phyloP scores from a whole-genome alignment of 2,113 vertebrate species.

The Irena cyanogastra region DNA sequence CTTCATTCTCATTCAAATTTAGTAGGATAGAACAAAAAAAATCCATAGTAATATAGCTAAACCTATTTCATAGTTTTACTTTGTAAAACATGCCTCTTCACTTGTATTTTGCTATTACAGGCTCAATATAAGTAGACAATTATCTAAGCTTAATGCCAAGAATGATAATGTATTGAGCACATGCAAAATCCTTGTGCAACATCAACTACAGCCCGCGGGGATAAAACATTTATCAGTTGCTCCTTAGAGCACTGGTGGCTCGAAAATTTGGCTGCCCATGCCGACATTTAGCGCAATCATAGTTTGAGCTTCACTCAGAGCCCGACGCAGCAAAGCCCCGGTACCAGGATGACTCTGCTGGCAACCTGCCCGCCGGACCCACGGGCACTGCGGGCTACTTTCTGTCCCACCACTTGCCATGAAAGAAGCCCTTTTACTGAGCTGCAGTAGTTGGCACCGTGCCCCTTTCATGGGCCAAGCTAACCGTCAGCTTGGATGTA shows the following conservation, averaged over 20 bases:
- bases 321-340: constrained; percentile 61
- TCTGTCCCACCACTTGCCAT: constrained; percentile 82
- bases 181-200: constrained; percentile 69
- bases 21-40: constrained; percentile 65
- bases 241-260: constrained; percentile 71
- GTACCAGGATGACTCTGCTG: constrained; percentile 71
- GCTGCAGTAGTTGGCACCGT: constrained; percentile 76
- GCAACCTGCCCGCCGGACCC: constrained; percentile 70
- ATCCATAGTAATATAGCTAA: constrained; percentile 70
- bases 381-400: constrained; percentile 74
- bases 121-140: constrained; percentile 78
- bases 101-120: constrained; percentile 72
- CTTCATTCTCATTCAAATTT: constrained; percentile 83
- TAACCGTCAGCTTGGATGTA: constrained; percentile 96
- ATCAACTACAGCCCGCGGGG: constrained; percentile 62
- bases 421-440: constrained; percentile 83
- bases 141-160: constrained; percentile 77
- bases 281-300: constrained; percentile 74
- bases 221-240: constrained; percentile 73
- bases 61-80: constrained; percentile 75
- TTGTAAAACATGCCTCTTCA: constrained; percentile 71
- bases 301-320: constrained; percentile 69
- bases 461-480: constrained; percentile 85
- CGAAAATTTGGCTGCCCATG: constrained; percentile 74
- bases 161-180: constrained; percentile 70